These are phyloP conservation scores for Felis chaus DNA, from an alignment of 2,113 vertebrate genomes.

Conservation along the genomic window DNA sequence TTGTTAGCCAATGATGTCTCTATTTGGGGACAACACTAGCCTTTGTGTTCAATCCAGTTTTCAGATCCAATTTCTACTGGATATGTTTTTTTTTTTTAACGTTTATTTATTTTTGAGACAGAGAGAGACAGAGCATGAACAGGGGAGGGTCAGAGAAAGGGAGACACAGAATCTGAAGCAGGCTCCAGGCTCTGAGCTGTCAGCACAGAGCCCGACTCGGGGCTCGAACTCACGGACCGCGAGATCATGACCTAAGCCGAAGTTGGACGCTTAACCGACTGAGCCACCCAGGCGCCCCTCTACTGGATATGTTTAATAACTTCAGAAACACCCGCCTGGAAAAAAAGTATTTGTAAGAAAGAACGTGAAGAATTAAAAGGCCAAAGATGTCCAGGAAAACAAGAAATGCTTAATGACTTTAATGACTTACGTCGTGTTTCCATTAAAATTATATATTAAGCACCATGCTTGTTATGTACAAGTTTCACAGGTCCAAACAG, in stretches of 20 bases:
- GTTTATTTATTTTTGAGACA: too few relatives aligned
- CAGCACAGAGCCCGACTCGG: too few relatives aligned
- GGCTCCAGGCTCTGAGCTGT: too few relatives aligned
- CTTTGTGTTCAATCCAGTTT: constrained; percentile 10
- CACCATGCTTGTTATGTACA: neutral
- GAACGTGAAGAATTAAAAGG: neutral
- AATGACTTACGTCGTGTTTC: neutral
- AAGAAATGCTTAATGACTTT: neutral
- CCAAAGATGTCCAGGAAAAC: neutral
- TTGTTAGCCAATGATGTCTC: neutral
- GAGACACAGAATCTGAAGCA: too few relatives aligned
- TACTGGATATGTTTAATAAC: neutral
- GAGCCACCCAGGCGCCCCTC: too few relatives aligned
- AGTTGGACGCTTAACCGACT: too few relatives aligned
- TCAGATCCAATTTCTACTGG: neutral
- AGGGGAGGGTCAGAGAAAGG: too few relatives aligned
- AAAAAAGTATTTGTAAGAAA: neutral
- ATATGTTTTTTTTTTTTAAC: neutral
- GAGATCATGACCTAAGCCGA: too few relatives aligned
- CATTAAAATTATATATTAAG: neutral
- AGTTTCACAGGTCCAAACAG: neutral
- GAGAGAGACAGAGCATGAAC: too few relatives aligned
- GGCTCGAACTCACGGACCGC: too few relatives aligned
- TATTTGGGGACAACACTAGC: neutral
- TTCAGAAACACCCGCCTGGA: constrained; percentile 31